Evolutionary conservation across 2,113 vertebrate genomes (phyloP).

Genomic region (Taurulus bubalis): DNA sequence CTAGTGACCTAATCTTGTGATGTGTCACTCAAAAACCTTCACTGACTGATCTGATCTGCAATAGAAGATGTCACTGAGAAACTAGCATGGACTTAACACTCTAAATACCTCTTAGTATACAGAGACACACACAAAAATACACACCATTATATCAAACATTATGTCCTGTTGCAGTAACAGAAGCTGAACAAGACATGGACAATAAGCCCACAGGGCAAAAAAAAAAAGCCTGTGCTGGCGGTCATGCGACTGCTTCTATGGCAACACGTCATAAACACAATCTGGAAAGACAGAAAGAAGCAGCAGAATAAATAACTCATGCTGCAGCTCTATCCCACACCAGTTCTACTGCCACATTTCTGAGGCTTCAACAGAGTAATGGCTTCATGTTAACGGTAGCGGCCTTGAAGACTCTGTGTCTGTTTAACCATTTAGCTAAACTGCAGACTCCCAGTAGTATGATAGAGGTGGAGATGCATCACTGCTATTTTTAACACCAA

Average conservation of each 20-base stretch:
- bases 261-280: conserved; percentile 63
- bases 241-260: conserved; percentile 58
- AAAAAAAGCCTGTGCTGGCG: conserved; percentile 33
- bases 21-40: conserved; percentile 67
- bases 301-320: conserved; percentile 39
- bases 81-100: conserved; percentile 30
- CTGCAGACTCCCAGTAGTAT: conserved; percentile 60
- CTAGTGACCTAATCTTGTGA: conserved; percentile 63
- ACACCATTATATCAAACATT: conserved; percentile 42
- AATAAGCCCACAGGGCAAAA: conserved; percentile 53
- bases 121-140: conserved; percentile 5
- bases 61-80: conserved; percentile 53
- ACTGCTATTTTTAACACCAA: conserved; percentile 68
- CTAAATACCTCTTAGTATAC: conserved; percentile 17
- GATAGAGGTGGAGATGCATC: conserved; percentile 42
- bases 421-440: conserved; percentile 65
- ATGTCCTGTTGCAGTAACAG: conserved; percentile 49
- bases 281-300: conserved; percentile 48
- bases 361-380: conserved; percentile 35
- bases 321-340: conserved; percentile 10
- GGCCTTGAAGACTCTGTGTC: conserved; percentile 36
- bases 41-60: conserved; percentile 70
- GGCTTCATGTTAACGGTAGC: conserved; percentile 35
- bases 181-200: conserved; percentile 53
- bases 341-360: conserved; percentile 20